phyloP scores from a whole-genome alignment of 2,888 invertebrate genomes.

The Drosophila macrospina region DNA sequence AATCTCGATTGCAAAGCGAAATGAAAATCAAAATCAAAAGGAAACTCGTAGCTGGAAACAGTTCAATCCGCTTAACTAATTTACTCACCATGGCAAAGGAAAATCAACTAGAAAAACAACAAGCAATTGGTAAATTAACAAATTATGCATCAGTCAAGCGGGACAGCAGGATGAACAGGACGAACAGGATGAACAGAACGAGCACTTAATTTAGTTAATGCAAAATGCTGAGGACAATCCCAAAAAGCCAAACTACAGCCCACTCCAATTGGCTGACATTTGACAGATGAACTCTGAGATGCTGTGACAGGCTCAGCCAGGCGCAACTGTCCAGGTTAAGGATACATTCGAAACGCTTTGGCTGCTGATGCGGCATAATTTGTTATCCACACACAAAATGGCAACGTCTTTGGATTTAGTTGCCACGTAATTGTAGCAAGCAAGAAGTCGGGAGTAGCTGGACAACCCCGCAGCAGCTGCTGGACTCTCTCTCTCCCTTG shows the following conservation, averaged over 20 bases:
- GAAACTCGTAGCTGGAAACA: conserved; percentile 20
- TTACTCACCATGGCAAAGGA: conserved; percentile 70
- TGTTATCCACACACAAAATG: conserved; percentile 57
- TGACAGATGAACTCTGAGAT: conserved; percentile 77
- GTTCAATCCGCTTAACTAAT: conserved; percentile 68
- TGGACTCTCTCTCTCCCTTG: conserved; percentile 2
- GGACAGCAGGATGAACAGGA: conserved; percentile 20
- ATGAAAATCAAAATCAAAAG: conserved; percentile 1
- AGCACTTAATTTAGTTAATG: conserved; percentile 79
- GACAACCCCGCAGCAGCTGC: conserved; percentile 31
- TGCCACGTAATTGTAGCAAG: conserved; percentile 60
- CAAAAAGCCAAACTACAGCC: conserved; percentile 10
- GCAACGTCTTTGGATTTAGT: conserved; percentile 41
- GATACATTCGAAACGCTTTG: conserved; percentile 66
- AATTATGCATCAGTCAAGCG: conserved; percentile 66
- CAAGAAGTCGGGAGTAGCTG: conserved; percentile 28
- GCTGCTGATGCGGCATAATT: conserved; percentile 73
- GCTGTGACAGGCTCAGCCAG: conserved; percentile 55
- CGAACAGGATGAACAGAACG: conserved; percentile 35
- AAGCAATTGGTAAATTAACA: conserved; percentile 77
- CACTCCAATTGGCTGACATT: conserved; percentile 64
- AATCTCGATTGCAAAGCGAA: not conserved
- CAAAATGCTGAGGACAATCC: conserved; percentile 49
- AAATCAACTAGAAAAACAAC: conserved; percentile 23
- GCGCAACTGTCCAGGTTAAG: conserved; percentile 33